phyloP scores from a whole-genome alignment of 2,113 vertebrate species.

The Dolichotis patagonum region DNA sequence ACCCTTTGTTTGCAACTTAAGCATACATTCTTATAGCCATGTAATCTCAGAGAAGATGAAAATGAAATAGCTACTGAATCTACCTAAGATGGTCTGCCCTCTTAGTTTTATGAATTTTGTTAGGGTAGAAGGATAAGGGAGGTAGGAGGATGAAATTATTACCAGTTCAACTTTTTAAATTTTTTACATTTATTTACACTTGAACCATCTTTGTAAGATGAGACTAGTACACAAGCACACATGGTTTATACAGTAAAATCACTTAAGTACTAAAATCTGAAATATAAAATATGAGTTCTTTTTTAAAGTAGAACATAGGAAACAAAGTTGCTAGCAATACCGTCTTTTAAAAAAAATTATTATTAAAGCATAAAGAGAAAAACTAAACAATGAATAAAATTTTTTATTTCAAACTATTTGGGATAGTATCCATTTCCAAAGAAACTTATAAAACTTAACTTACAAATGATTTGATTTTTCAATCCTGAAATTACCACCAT shows the following conservation, averaged over 20 bases:
- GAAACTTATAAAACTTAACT: conserved; percentile 19
- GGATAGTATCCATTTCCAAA: not conserved
- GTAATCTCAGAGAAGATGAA: not conserved
- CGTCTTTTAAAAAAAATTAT: not conserved
- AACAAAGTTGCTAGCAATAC: not conserved
- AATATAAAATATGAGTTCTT: conserved; percentile 23
- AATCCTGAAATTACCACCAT: conserved; percentile 23
- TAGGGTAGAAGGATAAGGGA: not conserved
- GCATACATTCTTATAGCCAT: not conserved
- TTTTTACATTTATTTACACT: conserved; percentile 7
- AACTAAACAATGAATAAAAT: not conserved
- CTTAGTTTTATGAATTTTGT: not conserved
- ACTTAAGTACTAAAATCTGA: conserved; percentile 34
- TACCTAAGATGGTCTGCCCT: not conserved
- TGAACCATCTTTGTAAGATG: not conserved
- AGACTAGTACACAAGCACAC: not conserved
- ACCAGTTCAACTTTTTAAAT: not conserved
- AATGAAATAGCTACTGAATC: not conserved
- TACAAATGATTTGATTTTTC: not conserved
- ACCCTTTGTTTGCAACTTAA: conserved; percentile 19
- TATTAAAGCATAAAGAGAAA: not conserved
- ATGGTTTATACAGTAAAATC: not conserved
- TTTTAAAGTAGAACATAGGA: not conserved
- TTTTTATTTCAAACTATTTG: conserved; percentile 35
- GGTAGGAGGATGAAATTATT: not conserved